phyloP scores from a whole-genome alignment of 2,797 vertebrate species.

The Cephalopachus bancanus region DNA sequence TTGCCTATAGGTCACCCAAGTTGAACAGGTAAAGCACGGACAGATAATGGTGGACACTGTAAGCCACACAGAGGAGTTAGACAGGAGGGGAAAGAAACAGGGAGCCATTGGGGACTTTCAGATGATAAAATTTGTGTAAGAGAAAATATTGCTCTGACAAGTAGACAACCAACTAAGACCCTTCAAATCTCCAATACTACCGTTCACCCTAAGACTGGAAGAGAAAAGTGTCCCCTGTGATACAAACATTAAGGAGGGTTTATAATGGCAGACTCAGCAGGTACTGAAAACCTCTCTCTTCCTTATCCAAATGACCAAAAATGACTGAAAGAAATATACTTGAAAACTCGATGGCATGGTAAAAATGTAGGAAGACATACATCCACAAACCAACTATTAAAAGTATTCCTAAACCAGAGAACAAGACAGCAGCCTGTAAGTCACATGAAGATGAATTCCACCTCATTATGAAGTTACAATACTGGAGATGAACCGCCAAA shows the following conservation, averaged over 20 bases:
- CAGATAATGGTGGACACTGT: not conserved
- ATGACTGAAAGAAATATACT: not conserved
- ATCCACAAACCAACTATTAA: not conserved
- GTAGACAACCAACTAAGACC: not conserved
- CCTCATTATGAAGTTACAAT: not conserved
- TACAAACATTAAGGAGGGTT: not conserved
- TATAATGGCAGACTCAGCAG: not conserved
- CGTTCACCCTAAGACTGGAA: not conserved
- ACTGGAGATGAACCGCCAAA: not conserved
- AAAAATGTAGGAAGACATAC: not conserved
- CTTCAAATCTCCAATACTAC: not conserved
- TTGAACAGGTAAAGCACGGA: not conserved
- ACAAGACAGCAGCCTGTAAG: not conserved
- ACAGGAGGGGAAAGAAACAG: not conserved
- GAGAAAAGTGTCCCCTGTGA: not conserved
- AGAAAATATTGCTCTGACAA: constrained; percentile 10
- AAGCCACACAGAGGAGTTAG: not conserved
- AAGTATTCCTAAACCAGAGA: not conserved
- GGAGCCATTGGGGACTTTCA: not conserved
- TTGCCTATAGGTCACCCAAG: not conserved
- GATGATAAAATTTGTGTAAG: not conserved
- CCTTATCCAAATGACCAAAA: constrained; percentile 7
- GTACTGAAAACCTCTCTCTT: not conserved
- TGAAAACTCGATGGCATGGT: not conserved
- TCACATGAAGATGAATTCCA: not conserved